Percentiles rank a stretch among this genome's conserved stretches.
Evolutionary conservation across 2,113 vertebrate genomes (phyloP).

Genomic region (Microcebus jonahi): DNA sequence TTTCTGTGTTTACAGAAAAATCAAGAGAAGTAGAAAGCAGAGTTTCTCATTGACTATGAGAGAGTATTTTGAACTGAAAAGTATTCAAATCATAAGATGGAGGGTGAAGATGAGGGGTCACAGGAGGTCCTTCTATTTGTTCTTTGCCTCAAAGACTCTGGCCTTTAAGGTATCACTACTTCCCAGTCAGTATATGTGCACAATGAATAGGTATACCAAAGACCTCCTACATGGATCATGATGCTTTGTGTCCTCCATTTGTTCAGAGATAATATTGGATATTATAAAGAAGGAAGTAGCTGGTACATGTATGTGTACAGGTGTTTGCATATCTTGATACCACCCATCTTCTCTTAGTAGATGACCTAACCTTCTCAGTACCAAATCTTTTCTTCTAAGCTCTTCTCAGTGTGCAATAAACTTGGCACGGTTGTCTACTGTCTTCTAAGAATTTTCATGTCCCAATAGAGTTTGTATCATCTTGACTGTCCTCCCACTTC

Average conservation of each 20-base stretch:
- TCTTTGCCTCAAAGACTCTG: neutral
- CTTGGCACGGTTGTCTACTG: neutral
- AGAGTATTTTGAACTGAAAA: neutral
- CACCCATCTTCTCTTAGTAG: neutral
- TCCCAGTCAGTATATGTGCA: neutral
- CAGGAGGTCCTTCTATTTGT: neutral
- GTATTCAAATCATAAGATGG: neutral
- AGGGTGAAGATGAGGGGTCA: neutral
- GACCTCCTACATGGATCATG: neutral
- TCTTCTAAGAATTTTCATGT: neutral
- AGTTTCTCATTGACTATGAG: constrained; percentile 7
- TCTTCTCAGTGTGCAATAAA: neutral
- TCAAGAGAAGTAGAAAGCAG: constrained; percentile 30
- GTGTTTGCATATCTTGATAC: neutral
- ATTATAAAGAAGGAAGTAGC: neutral
- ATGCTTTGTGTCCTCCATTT: neutral
- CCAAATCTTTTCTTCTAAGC: neutral
- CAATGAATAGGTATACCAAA: neutral
- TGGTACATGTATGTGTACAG: neutral
- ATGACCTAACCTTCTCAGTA: neutral
- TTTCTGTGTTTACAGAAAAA: constrained; percentile 69
- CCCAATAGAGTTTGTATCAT: neutral
- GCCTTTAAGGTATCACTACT: neutral
- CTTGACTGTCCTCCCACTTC: neutral
- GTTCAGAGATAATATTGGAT: neutral